Percentiles rank a stretch among this genome's conserved stretches.
These are phyloP conservation scores for Drosophila falleni DNA, from an alignment of 2,888 invertebrate species.

Conservation along the genomic window DNA sequence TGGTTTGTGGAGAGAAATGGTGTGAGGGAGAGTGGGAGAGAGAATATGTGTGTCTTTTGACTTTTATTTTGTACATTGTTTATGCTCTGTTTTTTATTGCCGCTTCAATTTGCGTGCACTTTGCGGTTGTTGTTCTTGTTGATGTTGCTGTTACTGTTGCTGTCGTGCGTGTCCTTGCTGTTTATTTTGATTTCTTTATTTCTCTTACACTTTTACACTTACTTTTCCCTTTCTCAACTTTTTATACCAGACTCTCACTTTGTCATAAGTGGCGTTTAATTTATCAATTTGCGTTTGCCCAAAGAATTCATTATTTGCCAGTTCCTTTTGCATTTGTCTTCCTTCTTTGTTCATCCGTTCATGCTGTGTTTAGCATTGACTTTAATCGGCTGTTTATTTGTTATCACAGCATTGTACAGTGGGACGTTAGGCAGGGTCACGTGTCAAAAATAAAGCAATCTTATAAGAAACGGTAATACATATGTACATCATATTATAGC, in stretches of 20 bases:
- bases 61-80: constrained; percentile 74
- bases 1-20: constrained; percentile 19
- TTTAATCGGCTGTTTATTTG: constrained; percentile 67
- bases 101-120: constrained; percentile 78
- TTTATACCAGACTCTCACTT: constrained; percentile 27
- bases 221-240: constrained; percentile 5
- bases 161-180: constrained; percentile 73
- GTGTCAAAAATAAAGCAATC: too few species aligned
- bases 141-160: constrained; percentile 37
- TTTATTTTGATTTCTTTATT: constrained; percentile 67
- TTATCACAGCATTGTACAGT: constrained; percentile 3
- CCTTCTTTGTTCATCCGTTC: neutral
- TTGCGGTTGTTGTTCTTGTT: constrained; percentile 56
- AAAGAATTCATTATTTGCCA: constrained; percentile 74
- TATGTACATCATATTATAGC: too few species aligned
- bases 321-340: constrained; percentile 21
- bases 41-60: constrained; percentile 56
- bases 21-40: constrained; percentile 1
- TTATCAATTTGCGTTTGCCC: constrained; percentile 79
- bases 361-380: constrained; percentile 42
- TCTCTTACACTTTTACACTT: constrained; percentile 26
- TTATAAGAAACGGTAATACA: too few species aligned
- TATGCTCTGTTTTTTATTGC: constrained; percentile 68
- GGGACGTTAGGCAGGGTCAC: too few species aligned
- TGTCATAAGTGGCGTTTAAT: constrained; percentile 79